Conservation (phyloP, 1,140 invertebrate species). For the Wasmannia auropunctata region DNA sequence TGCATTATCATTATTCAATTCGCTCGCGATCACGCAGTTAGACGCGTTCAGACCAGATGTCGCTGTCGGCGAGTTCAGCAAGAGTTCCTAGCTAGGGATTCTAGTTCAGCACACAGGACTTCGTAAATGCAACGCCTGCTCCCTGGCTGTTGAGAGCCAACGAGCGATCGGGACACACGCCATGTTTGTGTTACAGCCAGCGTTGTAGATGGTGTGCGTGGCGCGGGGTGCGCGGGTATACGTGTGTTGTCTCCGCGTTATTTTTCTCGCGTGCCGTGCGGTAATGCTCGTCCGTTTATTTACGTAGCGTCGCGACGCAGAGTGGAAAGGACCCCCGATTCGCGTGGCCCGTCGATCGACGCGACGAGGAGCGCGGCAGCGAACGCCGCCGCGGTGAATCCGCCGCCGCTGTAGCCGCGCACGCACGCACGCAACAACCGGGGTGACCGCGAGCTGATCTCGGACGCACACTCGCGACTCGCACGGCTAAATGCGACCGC, state of each 20-base stretch:
- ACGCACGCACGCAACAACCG: neutral
- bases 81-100: too few species aligned
- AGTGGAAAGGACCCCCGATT: too few species aligned
- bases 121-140: neutral
- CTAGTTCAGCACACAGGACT: neutral
- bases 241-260: slow-evolving; percentile 60
- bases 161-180: slow-evolving; percentile 48
- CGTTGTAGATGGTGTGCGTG: slow-evolving; percentile 62
- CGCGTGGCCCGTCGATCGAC: neutral
- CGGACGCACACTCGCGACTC: neutral
- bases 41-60: neutral
- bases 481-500: neutral
- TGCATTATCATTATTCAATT: neutral
- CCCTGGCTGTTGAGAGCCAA: neutral
- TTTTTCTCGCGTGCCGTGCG: slow-evolving; percentile 55
- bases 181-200: slow-evolving; percentile 58
- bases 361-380: neutral
- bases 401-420: neutral
- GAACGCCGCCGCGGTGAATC: neutral
- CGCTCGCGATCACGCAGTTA: neutral
- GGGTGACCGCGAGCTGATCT: neutral
- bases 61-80: neutral
- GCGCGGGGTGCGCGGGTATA: slow-evolving; percentile 33
- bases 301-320: slow-evolving; percentile 47
- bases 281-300: slow-evolving; percentile 68